Evolutionary conservation across 1,140 invertebrate genomes (phyloP), one percentile per base, ranked within the genome.

Genomic region (Apolygus lucorum): DNA sequence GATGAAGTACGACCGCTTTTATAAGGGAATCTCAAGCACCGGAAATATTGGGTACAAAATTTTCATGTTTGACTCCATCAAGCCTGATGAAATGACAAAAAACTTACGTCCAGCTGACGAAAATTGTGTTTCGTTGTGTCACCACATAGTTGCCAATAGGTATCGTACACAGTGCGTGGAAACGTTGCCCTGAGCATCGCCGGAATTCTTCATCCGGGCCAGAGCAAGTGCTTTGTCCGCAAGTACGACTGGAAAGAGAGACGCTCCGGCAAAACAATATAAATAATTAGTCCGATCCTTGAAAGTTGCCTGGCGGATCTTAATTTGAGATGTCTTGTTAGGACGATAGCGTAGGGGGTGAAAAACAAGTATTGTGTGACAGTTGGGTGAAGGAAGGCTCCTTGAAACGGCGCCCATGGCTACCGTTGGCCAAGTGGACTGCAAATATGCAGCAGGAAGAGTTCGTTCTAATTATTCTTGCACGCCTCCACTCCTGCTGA

Each of bases 311-410:
- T 11, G 34, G 34, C 34, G 17, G 34, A 49, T 49, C 34, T 49
- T 49, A 49, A 49, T 49, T 49, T 49, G 34, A 49, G 34, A 49
- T 49, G 34, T 49, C 34, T 49, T 49, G 34, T 49, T 49, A 49
- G 34, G 17, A 17, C 8, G 8, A 49, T 49, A 49, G 34, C 34
- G 34, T 49, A 49, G 34, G 34, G 34, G 34, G 34, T 49, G 34
- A 49, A 49, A 49, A 49, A 17, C 34, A 49, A 49, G 34, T 49
- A 49, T 49, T 49, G 34, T 49, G 34, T 49, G 34, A 49, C 34
- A 49, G 34, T 49, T 49, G 34, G 34, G 17, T 49, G 34, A 17
- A 8, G 34, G 17, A 17, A 49, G 34, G 17, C 8, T 17, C 34
- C 34, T 49, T 49, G 8, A 49, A 49, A 49, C 34, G 34, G 34